Conservation (phyloP, 2,888 invertebrate species). For the Monochamus alternatus region DNA sequence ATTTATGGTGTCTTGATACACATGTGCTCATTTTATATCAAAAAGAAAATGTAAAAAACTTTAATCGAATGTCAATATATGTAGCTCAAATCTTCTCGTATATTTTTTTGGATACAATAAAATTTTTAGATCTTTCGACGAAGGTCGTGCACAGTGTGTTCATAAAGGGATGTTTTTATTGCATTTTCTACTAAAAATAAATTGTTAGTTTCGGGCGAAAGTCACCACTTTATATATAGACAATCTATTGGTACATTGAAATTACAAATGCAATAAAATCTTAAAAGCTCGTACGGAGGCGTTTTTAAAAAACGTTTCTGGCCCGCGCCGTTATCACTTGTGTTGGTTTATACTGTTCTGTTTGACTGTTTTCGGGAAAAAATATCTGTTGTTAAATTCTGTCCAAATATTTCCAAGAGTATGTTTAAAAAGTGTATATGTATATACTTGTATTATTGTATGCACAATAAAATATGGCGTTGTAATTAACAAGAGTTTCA, state of each 20-base stretch:
- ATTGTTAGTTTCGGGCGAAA: slow-evolving; percentile 24
- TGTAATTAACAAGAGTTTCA: slow-evolving; percentile 61
- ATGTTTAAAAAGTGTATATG: slow-evolving; percentile 72
- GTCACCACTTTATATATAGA: slow-evolving; percentile 52
- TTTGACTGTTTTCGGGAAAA: slow-evolving; percentile 67
- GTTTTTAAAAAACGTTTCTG: slow-evolving; percentile 58
- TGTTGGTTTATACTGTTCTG: slow-evolving; percentile 66
- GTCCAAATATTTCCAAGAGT: slow-evolving; percentile 71
- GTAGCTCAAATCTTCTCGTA: slow-evolving; percentile 68
- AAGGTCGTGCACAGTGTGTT: slow-evolving; percentile 64
- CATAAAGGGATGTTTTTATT: slow-evolving; percentile 57
- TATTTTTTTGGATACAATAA: slow-evolving; percentile 66
- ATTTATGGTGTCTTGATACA: slow-evolving; percentile 61
- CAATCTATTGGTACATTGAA: slow-evolving; percentile 54
- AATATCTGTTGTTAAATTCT: slow-evolving; percentile 72
- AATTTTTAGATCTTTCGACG: slow-evolving; percentile 65
- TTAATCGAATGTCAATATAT: slow-evolving; percentile 70
- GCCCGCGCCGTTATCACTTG: slow-evolving; percentile 61
- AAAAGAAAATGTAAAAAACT: slow-evolving; percentile 60
- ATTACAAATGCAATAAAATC: slow-evolving; percentile 59
- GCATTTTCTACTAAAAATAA: slow-evolving; percentile 53
- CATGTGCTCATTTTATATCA: slow-evolving; percentile 66
- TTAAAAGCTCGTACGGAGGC: slow-evolving; percentile 51
- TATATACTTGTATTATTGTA: slow-evolving; percentile 73
- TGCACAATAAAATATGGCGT: slow-evolving; percentile 73